A percentile compares a stretch with the other conserved stretches of the same genome.
Conservation (phyloP, 2,888 invertebrate genomes). For the Drosophila quinaria region DNA sequence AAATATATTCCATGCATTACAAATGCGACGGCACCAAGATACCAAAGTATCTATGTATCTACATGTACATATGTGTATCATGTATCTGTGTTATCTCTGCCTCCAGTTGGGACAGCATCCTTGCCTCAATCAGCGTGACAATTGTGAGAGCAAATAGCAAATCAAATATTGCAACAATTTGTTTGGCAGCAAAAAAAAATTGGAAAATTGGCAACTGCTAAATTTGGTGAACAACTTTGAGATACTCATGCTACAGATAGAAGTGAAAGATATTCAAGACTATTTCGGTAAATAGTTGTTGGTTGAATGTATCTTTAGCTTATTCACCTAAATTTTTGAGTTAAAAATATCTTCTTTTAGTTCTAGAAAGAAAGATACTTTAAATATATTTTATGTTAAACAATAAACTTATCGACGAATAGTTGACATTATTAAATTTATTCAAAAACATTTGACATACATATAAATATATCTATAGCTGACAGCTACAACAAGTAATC, state of each 20-base stretch:
- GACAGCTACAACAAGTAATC: neutral
- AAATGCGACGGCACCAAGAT: constrained; percentile 41
- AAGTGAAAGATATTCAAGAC: neutral
- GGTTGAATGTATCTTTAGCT: neutral
- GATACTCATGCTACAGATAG: constrained; percentile 14
- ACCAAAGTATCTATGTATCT: constrained; percentile 5
- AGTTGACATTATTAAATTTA: too few relatives aligned
- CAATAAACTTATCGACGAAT: too few relatives aligned
- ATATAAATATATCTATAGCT: too few relatives aligned
- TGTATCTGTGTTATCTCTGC: constrained; percentile 11
- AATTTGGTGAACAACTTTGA: constrained; percentile 4
- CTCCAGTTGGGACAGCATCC: constrained; percentile 25
- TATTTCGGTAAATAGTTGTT: neutral
- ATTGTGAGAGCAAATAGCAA: constrained; percentile 66
- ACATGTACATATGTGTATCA: neutral
- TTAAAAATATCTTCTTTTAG: neutral
- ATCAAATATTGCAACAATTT: constrained; percentile 73
- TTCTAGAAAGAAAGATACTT: neutral
- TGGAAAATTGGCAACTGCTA: constrained; percentile 21
- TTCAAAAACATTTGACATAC: too few relatives aligned
- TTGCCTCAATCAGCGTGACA: constrained; percentile 60
- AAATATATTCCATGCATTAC: constrained; percentile 76
- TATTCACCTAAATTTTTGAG: neutral
- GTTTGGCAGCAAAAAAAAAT: constrained; percentile 36
- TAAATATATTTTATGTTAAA: too few relatives aligned